Conservation (phyloP, 2,113 vertebrate species). For the Pseudonaja textilis region DNA sequence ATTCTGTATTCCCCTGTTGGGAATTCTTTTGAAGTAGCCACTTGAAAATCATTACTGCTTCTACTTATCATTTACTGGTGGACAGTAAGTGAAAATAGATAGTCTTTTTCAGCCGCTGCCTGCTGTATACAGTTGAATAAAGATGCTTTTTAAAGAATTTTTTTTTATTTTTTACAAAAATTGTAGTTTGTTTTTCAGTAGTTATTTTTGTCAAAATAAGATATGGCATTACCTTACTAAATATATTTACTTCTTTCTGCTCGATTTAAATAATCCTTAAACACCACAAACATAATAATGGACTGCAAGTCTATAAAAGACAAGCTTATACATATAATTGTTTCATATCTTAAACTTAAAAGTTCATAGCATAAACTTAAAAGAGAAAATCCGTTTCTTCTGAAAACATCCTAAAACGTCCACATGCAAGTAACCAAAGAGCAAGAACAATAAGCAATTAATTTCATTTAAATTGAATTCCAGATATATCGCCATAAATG, state of each 20-base stretch:
- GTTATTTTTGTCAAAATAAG: neutral
- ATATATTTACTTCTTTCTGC: neutral
- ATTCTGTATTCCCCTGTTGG: conserved; percentile 53
- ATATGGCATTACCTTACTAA: conserved; percentile 9
- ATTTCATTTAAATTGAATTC: neutral
- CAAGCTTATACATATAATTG: neutral
- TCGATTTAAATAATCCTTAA: neutral
- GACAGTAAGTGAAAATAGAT: neutral
- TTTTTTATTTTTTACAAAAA: neutral
- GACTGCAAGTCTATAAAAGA: neutral
- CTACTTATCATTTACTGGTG: conserved; percentile 19
- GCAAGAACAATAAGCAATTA: neutral
- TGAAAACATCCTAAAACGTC: neutral
- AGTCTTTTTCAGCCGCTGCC: conserved; percentile 13
- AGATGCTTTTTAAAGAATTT: neutral
- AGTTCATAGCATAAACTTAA: neutral
- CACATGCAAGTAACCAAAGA: neutral
- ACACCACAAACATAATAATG: neutral
- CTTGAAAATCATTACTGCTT: conserved; percentile 64
- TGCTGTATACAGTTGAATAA: conserved; percentile 55
- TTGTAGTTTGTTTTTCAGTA: neutral
- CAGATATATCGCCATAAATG: neutral
- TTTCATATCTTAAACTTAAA: neutral
- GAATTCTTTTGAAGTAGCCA: conserved; percentile 65
- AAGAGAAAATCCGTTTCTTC: neutral